phyloP scores from a whole-genome alignment of 2,113 vertebrate species.

The Cygnus atratus region DNA sequence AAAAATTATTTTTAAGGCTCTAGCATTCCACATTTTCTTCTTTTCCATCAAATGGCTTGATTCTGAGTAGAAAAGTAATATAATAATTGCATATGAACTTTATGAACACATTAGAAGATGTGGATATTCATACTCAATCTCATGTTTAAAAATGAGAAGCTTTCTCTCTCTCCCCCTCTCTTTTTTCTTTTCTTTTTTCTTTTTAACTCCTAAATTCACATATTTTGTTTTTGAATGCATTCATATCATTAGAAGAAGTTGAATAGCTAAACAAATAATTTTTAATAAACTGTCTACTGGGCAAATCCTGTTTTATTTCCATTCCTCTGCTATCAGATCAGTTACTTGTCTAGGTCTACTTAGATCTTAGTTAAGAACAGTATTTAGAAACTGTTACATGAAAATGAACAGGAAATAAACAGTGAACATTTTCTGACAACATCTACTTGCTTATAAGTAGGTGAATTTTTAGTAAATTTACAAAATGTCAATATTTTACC shows the following conservation, averaged over 20 bases:
- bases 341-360: neutral
- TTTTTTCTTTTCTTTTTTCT: neutral
- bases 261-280: neutral
- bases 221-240: neutral
- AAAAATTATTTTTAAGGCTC: neutral
- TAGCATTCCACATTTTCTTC: neutral
- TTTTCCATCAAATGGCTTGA: rapidly evolving
- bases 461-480: neutral
- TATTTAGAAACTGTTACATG: neutral
- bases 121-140: neutral
- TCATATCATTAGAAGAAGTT: neutral
- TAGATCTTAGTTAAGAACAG: neutral
- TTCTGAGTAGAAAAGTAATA: neutral
- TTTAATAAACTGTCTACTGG: neutral
- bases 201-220: neutral
- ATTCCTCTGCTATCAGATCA: neutral
- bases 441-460: neutral
- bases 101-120: neutral
- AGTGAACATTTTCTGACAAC: neutral
- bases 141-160: neutral
- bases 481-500: neutral
- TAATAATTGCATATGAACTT: neutral
- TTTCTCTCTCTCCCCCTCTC: neutral
- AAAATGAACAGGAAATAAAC: neutral
- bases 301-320: neutral